Evolutionary conservation across 2,797 vertebrate species (phyloP), one percentile per base, ranked within the genome.

Genomic region (Acrossocheilus fasciatus): DNA sequence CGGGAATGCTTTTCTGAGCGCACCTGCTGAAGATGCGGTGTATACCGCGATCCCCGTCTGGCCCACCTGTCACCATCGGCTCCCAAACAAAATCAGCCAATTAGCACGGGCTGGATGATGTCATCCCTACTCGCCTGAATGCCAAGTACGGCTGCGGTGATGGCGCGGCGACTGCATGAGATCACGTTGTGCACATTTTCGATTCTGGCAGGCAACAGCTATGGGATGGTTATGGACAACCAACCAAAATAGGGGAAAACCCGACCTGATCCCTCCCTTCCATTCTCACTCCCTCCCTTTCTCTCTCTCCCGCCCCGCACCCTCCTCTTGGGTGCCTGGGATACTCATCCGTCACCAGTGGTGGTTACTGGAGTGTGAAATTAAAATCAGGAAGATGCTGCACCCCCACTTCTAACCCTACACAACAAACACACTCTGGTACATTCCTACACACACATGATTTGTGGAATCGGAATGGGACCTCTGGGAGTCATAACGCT

Each of bases 361-460:
- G 93, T 81, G 93, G 93, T 93, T 92, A 93, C 93, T 95, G 93
- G 94, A 93, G 93, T 94, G 95, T 97, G 96, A 98, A 97, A 98
- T 97, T 97, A 96, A 96, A 97, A 96, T 96, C 94, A 92, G 90
- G 75, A 86, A 82, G 86, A 85, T 89, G 79, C 70, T 84, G 57
- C 45, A 75, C 15, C 62, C 85, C 82, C 81, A 68, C 41, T 79
- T 84, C 64, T 62, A 54, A 74, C 57, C 52, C 66, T 45, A 54
- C 68, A 74, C 81, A 90, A 82, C 54, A 77, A 39, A 80, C 69
- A 85, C 50, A 77, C 47, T 70, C 17, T 70, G 43, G 75, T 20
- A 76, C 66, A 88, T 47, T 82, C 81, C 82, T 52, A 52, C 77
- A 82, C 77, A 83, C 68, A 72, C 34, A 81, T n/a, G 30, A 70